Evolutionary conservation across 2,888 invertebrate genomes (phyloP), one percentile per base, ranked within the genome.

Genomic region (Eulithis prunata): DNA sequence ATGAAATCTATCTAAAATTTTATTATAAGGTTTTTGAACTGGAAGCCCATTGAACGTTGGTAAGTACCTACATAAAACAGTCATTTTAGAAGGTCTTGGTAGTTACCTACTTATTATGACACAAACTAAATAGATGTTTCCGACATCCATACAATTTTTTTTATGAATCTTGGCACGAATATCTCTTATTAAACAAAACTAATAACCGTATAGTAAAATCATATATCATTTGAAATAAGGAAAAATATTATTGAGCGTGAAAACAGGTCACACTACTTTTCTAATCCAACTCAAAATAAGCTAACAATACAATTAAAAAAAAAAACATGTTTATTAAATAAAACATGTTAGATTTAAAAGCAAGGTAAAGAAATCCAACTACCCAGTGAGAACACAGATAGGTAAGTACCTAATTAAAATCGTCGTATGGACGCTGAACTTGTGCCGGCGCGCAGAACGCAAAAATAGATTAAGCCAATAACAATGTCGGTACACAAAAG

Each of bases 391-490:
- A 52, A 66, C 56, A 66, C 65, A 67, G 57, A 68, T 57, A 32
- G 32, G 32, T 32, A 32, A 32, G 32, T 32, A 69, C 71, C 70
- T 76, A 77, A 81, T 78, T 75, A 80, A 75, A 76, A 76, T 71
- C 58, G 68, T 71, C 69, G 64, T 71, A 71, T 72, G 69, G 65
- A 72, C 72, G 71, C 60, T 69, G 70, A 75, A 75, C 75, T 74
- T 72, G 75, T 75, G 73, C 71, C 73, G 75, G 75, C 75, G 78
- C 76, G 75, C 74, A 77, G 78, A 69, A 77, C 74, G 70, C 80
- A 79, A 83, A 90, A 87, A 89, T 85, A 89, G 82, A 83, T 73
- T 38, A 72, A 80, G 81, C 78, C 80, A 86, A 84, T 82, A 86
- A 86, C 84, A 85, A 81, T 85, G 78, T 80, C 57, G 54, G 64